These are phyloP conservation scores for Limnephilus lunatus DNA, from an alignment of 2,888 invertebrate genomes.

Conservation along the genomic window DNA sequence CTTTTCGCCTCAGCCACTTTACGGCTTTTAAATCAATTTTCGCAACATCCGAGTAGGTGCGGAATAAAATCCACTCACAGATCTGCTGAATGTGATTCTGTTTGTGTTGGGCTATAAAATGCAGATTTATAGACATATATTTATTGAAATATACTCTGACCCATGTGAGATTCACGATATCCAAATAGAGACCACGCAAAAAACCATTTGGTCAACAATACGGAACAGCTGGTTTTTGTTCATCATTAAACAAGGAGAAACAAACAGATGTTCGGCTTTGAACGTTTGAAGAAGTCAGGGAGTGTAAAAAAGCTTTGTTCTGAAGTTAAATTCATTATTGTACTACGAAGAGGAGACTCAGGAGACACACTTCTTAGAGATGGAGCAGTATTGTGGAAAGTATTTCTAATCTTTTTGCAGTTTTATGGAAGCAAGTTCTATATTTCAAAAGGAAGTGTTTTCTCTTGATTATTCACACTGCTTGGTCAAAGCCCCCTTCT, in stretches of 20 bases:
- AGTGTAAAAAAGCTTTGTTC: not conserved
- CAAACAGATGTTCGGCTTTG: not conserved
- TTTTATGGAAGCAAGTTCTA: not conserved
- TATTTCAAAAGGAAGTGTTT: not conserved
- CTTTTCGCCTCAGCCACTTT: not conserved
- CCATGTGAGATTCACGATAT: not conserved
- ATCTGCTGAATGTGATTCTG: not conserved
- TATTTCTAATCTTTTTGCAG: not conserved
- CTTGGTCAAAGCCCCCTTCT: not conserved
- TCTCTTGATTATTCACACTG: not conserved
- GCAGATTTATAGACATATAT: not conserved
- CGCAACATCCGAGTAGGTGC: not conserved
- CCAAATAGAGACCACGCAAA: not conserved
- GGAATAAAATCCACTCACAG: not conserved
- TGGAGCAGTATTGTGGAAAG: too few relatives aligned
- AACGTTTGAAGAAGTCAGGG: not conserved
- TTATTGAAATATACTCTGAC: not conserved
- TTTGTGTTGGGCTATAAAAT: not conserved
- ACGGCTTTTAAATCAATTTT: constrained; percentile 4
- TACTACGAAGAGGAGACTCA: not conserved
- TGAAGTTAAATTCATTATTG: not conserved
- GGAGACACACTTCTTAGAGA: not conserved
- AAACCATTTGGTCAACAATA: not conserved
- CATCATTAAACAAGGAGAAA: not conserved
- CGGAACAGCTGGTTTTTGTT: not conserved